These are phyloP conservation scores for Thalpophila matura DNA, from an alignment of 2,888 invertebrate genomes.

Conservation along the genomic window DNA sequence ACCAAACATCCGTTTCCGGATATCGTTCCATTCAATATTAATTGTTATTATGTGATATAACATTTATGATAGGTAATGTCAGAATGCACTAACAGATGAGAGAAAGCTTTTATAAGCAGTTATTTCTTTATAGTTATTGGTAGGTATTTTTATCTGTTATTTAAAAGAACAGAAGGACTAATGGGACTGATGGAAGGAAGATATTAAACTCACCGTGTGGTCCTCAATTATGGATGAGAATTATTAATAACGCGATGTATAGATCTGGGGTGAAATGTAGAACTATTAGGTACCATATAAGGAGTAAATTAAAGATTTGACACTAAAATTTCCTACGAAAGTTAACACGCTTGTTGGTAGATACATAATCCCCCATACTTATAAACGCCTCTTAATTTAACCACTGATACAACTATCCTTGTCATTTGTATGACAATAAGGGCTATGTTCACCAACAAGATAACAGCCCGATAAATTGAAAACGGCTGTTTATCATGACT, in stretches of 20 bases:
- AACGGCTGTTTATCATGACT: too few relatives aligned
- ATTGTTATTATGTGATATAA: conserved; percentile 39
- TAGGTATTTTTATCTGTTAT: conserved; percentile 26
- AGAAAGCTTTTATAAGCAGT: conserved; percentile 30
- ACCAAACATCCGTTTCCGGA: conserved; percentile 74
- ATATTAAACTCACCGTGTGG: conserved; percentile 19
- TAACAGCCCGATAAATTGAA: too few relatives aligned
- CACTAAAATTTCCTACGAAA: neutral
- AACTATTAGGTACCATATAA: neutral
- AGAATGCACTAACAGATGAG: conserved; percentile 14
- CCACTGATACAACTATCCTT: too few relatives aligned
- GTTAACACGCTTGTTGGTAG: neutral
- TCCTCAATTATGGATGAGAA: conserved; percentile 1
- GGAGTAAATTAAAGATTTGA: neutral
- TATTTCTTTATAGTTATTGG: conserved; percentile 25
- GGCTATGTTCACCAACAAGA: too few relatives aligned
- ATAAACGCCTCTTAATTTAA: too few relatives aligned
- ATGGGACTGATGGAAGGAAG: conserved; percentile 24
- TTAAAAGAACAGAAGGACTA: neutral
- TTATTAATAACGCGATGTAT: conserved; percentile 23
- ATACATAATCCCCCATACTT: too few relatives aligned
- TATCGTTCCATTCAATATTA: conserved; percentile 45
- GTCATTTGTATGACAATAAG: too few relatives aligned
- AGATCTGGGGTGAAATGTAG: neutral
- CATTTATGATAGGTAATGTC: conserved; percentile 29